phyloP scores from a whole-genome alignment of 1,140 invertebrate species.

The Papilio xuthus region DNA sequence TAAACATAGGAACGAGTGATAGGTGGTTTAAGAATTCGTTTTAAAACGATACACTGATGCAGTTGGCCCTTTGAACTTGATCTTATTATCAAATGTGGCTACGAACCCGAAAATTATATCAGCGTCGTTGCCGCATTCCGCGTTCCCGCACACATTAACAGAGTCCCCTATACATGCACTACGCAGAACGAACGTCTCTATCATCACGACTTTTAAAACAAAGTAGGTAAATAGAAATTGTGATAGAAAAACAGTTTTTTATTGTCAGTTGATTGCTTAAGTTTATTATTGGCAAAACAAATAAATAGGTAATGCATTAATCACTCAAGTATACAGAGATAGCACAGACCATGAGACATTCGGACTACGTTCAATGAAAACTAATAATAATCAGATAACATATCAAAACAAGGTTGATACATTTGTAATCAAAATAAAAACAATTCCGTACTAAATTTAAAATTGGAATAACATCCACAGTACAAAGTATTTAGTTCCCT shows the following conservation, averaged over 20 bases:
- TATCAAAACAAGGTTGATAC: constrained; percentile 19
- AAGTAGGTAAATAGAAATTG: not conserved
- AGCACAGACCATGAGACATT: constrained; percentile 18
- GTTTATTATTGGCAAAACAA: not conserved
- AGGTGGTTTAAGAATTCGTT: constrained; percentile 37
- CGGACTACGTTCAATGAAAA: constrained; percentile 21
- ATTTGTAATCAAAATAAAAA: constrained; percentile 17
- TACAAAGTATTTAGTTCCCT: not conserved
- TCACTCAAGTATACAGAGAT: not conserved
- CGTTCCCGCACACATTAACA: constrained; percentile 49
- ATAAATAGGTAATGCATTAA: constrained; percentile 12
- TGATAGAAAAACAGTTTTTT: not conserved
- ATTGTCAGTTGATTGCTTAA: not conserved
- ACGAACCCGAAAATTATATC: constrained; percentile 67
- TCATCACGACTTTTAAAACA: not conserved
- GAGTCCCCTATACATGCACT: not conserved
- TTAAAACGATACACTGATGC: constrained; percentile 40
- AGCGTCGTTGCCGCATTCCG: constrained; percentile 64
- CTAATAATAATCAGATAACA: constrained; percentile 2
- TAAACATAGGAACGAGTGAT: not conserved
- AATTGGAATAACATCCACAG: not conserved
- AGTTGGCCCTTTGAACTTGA: constrained; percentile 74
- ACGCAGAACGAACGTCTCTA: not conserved
- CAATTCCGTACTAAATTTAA: constrained; percentile 16
- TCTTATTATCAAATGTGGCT: constrained; percentile 71